phyloP scores from a whole-genome alignment of 1,140 invertebrate genomes.

The Drosophila setifemur region DNA sequence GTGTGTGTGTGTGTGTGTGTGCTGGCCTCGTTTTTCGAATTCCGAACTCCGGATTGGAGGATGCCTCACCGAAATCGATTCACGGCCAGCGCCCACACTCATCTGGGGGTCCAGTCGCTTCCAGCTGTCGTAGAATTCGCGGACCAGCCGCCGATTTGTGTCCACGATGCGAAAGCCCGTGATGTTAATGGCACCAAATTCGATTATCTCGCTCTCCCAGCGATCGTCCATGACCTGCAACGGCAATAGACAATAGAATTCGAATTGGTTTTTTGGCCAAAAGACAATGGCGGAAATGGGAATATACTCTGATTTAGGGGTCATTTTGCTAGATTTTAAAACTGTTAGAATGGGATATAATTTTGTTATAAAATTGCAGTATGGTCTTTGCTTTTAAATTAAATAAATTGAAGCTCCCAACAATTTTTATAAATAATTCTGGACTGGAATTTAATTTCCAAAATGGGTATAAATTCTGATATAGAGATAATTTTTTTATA shows the following conservation, averaged over 20 bases:
- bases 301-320: too few species aligned
- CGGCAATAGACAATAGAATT: constrained; percentile 20
- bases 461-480: too few species aligned
- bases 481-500: too few species aligned
- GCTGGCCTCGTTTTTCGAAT: constrained; percentile 6
- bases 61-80: constrained; percentile 91
- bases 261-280: background rate
- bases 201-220: constrained; percentile 94
- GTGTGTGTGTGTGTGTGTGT: background rate
- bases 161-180: constrained; percentile 97
- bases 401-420: too few species aligned
- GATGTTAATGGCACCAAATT: constrained; percentile 97
- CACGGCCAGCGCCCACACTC: constrained; percentile 86
- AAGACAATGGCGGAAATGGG: background rate
- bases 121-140: constrained; percentile 92
- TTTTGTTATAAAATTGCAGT: too few species aligned
- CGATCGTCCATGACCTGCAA: constrained; percentile 95
- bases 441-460: too few species aligned
- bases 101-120: constrained; percentile 87
- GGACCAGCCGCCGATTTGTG: constrained; percentile 88
- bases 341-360: too few species aligned
- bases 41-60: background rate
- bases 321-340: too few species aligned
- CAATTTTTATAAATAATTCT: too few species aligned
- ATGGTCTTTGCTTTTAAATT: too few species aligned